phyloP scores from a whole-genome alignment of 1,140 invertebrate genomes.

The Lepidurus packardi region DNA sequence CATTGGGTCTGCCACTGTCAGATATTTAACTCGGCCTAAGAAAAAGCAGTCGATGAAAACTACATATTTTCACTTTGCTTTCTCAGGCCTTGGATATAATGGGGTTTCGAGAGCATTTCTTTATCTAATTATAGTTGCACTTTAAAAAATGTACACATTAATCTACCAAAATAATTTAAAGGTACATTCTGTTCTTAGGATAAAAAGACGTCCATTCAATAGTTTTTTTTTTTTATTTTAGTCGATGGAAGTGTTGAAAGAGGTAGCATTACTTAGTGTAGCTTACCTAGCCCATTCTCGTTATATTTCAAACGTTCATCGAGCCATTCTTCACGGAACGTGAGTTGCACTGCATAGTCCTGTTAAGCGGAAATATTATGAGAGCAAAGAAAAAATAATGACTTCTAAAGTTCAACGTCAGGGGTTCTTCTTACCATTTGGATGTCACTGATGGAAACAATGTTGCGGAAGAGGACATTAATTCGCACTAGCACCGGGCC shows the following conservation, averaged over 20 bases:
- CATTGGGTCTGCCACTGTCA: conserved; percentile 44
- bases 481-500: conserved; percentile 41
- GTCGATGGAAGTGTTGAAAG: no score
- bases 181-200: no score
- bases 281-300: background rate
- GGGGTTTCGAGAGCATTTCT: no score
- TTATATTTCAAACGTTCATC: conserved; percentile 44
- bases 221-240: no score
- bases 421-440: conserved; percentile 45
- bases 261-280: no score
- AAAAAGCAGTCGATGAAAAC: conserved; percentile 35
- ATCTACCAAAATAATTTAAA: no score
- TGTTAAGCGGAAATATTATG: conserved; percentile 34
- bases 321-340: conserved; percentile 49
- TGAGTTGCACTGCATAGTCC: conserved; percentile 48
- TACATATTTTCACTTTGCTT: background rate
- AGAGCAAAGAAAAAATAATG: conserved; percentile 26
- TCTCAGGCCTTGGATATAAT: no score
- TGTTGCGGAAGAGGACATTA: conserved; percentile 48
- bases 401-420: background rate
- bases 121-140: no score
- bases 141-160: no score
- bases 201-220: no score
- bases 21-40: conserved; percentile 40
- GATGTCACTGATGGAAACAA: conserved; percentile 51